Base-by-base conservation (phyloP, 1,140 invertebrate genomes). In the Drosophila lacteicornis region DNA sequence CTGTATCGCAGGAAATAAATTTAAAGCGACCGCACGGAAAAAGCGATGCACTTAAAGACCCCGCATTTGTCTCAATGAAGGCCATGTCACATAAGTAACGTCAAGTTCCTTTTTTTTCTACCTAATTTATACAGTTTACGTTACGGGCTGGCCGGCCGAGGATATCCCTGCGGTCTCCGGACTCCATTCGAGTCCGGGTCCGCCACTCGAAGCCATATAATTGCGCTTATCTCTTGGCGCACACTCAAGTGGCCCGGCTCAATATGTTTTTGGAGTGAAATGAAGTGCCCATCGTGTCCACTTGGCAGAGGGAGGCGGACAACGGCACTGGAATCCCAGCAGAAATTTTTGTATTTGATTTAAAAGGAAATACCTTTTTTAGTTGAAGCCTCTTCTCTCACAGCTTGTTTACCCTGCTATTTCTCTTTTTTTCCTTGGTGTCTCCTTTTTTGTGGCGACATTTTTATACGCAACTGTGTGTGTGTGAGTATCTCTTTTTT, bases 221-320 rank as follows among this genome's bases (percentile, higher is more conserved):
- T 87, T 87, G 83, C 84, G 83, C 83, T 87, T 87, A 87, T 87
- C 84, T 87, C 80, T 88, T 87, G 83, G 80, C 83, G 83, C 85
- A 87, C 83, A 87, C 83, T 87, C 83, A 87, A 87, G 80, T 84
- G 80, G 76, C 80, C 76, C 70, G 80, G 84, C 80, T 87, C 83
- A 88, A 87, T 87, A 87, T 87, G 83, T 87, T 87, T 76, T 86
- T 80, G 67, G 65, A 82, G 75, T 87, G 83, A 83, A 87, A 80
- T 88, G 84, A 83, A 87, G 80, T 85, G 82, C 73, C 82, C 82
- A 76, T 69, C 76, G 82, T 75, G 70, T 73, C 69, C 69, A 73
- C 69, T 73, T 73, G 69, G 55, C 78, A 57, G 38, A 80, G 50
- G 47, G 15, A 42, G 13, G 50, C 46, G 51, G 46, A 43, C 33